A percentile compares a stretch with the other conserved stretches of the same genome.
phyloP scores from a whole-genome alignment of 2,113 vertebrate species.

The Neodon shergylaensis region DNA sequence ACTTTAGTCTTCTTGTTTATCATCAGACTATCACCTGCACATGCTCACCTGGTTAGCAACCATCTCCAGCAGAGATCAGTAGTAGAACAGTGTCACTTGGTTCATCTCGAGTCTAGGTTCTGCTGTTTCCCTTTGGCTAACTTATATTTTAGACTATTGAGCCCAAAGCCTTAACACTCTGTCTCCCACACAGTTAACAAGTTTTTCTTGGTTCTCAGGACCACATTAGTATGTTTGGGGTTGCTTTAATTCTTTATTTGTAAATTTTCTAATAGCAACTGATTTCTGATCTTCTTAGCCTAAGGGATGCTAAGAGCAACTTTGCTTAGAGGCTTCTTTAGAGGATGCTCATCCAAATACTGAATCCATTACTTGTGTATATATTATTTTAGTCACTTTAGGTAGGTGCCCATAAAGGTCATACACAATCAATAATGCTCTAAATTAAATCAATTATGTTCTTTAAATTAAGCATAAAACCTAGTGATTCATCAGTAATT shows the following conservation, averaged over 20 bases:
- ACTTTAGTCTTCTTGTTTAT: constrained; percentile 54
- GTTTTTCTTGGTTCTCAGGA: not conserved
- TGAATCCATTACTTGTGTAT: not conserved
- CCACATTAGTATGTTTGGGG: not conserved
- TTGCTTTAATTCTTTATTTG: constrained; percentile 1
- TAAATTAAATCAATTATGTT: not conserved
- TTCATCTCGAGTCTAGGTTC: not conserved
- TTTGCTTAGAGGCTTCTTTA: not conserved
- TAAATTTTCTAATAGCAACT: not conserved
- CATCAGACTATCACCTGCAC: not conserved
- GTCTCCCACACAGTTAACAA: not conserved
- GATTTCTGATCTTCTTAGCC: not conserved
- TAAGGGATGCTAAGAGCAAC: not conserved
- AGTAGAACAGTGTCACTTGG: too few species aligned
- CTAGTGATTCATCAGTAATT: not conserved
- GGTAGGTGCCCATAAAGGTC: not conserved
- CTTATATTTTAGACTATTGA: not conserved
- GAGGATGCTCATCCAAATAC: not conserved
- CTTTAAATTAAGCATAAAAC: not conserved
- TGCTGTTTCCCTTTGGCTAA: constrained; percentile 17
- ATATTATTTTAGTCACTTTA: not conserved
- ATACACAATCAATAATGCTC: not conserved
- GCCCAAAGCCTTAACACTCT: not conserved
- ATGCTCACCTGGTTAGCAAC: not conserved
- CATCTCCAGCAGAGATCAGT: not conserved